These are phyloP conservation scores for Monochamus saltuarius DNA, from an alignment of 1,140 invertebrate species.

Conservation along the genomic window DNA sequence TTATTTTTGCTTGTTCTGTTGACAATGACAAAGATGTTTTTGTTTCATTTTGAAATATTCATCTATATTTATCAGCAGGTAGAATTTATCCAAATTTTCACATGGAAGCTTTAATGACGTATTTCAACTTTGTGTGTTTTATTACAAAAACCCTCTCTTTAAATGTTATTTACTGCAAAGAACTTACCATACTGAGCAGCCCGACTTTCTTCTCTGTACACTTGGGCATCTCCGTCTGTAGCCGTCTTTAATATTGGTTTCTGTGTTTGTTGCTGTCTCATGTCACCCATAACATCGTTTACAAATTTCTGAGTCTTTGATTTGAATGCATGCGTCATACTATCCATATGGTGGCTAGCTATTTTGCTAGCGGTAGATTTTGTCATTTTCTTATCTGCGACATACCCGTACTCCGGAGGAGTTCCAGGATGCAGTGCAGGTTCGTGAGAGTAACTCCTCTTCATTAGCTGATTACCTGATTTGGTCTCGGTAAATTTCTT, in stretches of 20 bases:
- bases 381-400: slow-evolving; percentile 52
- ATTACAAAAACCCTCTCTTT: too few relatives aligned
- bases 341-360: slow-evolving; percentile 63
- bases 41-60: too few relatives aligned
- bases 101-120: too few relatives aligned
- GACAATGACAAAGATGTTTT: too few relatives aligned
- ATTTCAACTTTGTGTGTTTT: too few relatives aligned
- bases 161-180: too few relatives aligned
- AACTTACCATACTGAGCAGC: slow-evolving; percentile 69
- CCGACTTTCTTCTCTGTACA: slow-evolving; percentile 69
- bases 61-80: too few relatives aligned
- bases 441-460: slow-evolving; percentile 47
- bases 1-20: too few relatives aligned
- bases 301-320: slow-evolving; percentile 70
- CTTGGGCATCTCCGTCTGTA: slow-evolving; percentile 60
- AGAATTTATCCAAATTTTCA: too few relatives aligned
- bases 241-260: slow-evolving; percentile 59
- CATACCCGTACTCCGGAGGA: slow-evolving; percentile 62
- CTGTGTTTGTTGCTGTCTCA: slow-evolving; percentile 54
- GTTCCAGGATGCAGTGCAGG: slow-evolving; percentile 40
- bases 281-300: slow-evolving; percentile 64
- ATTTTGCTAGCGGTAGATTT: slow-evolving; percentile 56
- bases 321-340: slow-evolving; percentile 70
- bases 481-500: slow-evolving; percentile 37
- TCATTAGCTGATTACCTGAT: slow-evolving; percentile 39